Percentiles rank a stretch among this genome's conserved stretches.
Conservation (phyloP, 2,797 vertebrate species). For the Sternarchorhynchus goeldii region DNA sequence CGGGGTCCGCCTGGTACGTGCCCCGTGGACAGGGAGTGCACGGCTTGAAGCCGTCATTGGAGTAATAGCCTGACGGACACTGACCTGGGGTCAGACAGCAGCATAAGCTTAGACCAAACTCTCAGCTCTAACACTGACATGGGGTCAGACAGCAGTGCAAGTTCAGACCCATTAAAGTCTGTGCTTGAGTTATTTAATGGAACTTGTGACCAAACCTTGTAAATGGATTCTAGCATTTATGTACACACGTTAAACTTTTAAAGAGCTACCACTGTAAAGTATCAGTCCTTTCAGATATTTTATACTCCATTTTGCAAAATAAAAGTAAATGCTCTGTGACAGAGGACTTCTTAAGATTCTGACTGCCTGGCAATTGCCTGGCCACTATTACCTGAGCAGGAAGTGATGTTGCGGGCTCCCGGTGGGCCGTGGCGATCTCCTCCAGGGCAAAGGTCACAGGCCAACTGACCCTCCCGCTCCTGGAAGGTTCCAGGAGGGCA, state of each 20-base stretch:
- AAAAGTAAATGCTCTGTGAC: too few relatives aligned
- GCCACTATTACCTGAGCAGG: conserved; percentile 83
- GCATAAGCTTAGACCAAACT: not conserved
- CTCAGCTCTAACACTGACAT: conserved; percentile 76
- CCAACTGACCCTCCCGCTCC: conserved; percentile 96
- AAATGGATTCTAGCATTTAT: too few relatives aligned
- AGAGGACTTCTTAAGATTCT: too few relatives aligned
- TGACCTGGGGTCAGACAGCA: conserved; percentile 78
- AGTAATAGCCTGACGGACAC: conserved; percentile 89
- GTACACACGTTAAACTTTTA: too few relatives aligned
- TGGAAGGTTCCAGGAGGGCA: conserved; percentile 95
- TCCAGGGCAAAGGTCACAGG: conserved; percentile 95
- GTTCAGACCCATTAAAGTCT: too few relatives aligned
- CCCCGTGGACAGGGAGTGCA: conserved; percentile 89
- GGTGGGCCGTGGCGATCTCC: conserved; percentile 86
- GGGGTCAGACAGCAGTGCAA: conserved; percentile 31
- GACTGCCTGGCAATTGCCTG: not conserved
- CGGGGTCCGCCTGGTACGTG: conserved; percentile 90
- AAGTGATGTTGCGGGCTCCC: conserved; percentile 90
- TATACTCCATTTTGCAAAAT: too few relatives aligned
- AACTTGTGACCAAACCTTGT: too few relatives aligned
- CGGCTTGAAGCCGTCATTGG: conserved; percentile 91
- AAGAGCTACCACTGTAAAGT: too few relatives aligned
- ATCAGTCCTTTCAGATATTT: too few relatives aligned
- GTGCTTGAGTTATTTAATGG: too few relatives aligned